Evolutionary conservation across 2,797 vertebrate genomes (phyloP), one percentile per base, ranked within the genome.

Genomic region (Dendrocincla tyrannina): DNA sequence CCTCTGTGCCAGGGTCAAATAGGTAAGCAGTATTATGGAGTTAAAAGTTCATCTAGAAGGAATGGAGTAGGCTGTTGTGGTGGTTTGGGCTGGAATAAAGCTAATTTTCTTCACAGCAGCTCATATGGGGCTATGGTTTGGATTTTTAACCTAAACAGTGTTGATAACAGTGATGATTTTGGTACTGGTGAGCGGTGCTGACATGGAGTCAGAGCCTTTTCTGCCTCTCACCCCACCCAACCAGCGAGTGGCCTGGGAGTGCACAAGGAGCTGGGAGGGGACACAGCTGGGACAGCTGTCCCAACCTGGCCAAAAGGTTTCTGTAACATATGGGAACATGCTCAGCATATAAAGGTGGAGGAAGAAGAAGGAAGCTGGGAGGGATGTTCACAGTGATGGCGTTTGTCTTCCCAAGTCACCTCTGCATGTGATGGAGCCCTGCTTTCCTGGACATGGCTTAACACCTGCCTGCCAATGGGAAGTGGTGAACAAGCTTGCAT

Each of bases 301-400:
- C 56, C 22, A 42, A 42, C 0, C 32, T 28, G 41, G 35, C 41
- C 27, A 24, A 23, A 27, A 39, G 33, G 25, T 7, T 39, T 35
- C 63, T 35, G 27, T 28, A 62, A 10, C 27, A 41, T 62, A 20
- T 15, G 30, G 28, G 19, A 7, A 37, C 27, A 20, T 7, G 41
- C 19, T 15, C 42, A 56, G 32, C 56, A 44, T 27, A 44, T 9
- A 27, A 37, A 82, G 4, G 18, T 37, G 49, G 11, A 35, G 19
- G 25, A 62, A 44, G 50, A 37, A 60, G 14, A 7, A 17, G 41
- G 35, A 24, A 47, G 24, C 3, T 10, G 2, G 7, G 5, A 14
- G 39, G 4, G 13, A 13, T 11, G 11, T 46, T 3, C 0, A 0
- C 17, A 56, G 20, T 30, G 14, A 23, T 16, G 24, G 44, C 16